Base-by-base conservation (phyloP, 2,888 invertebrate species). In the Hecatera dysodea region DNA sequence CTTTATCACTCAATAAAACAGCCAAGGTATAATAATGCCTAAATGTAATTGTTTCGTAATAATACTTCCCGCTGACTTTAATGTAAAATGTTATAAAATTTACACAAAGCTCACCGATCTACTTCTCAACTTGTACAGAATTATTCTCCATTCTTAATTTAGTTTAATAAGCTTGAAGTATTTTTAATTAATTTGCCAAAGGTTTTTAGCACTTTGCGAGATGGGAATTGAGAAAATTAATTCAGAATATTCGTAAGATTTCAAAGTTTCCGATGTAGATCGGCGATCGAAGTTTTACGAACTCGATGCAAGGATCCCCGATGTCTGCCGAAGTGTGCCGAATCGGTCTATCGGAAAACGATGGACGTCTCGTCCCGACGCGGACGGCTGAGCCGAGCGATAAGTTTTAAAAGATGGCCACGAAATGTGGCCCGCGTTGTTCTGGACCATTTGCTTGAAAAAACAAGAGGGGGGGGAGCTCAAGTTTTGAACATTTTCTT, bases 281-380 rank as follows among this genome's bases (percentile, higher is more conserved):
- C 53, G 46, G 24, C 55, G n/a, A n/a, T n/a, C n/a, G 67, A 66
- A 80, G 63, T 72, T 76, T 29, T 36, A 53, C 50, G 67, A 75
- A 72, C 50, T 42, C 55, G 57, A 65, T 63, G 72, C 69, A 70
- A 27, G 24, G 56, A 72, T 69, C 68, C 15, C 53, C 73, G 81
- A 81, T 77, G 59, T 71, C 65, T 22, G 17, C 42, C 77, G 78
- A 79, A 77, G 77, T 80, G 70, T 72, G 67, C 71, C 81, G 82
- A 83, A 85, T 81, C 63, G 78, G 78, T 87, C 87, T 90, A 89
- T 89, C 83, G 88, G 86, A 86, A 90, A 89, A 89, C 89, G 84
- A 89, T 89, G 86, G 87, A 85, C 72, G 70, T 80, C 71, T 77
- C 67, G 57, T 68, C 67, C 79, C 78, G 72, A 71, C 73, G 81